Percentiles rank a stretch among this genome's conserved stretches.
These are phyloP conservation scores for Elymnias hypermnestra DNA, from an alignment of 1,140 invertebrate genomes.

Conservation along the genomic window DNA sequence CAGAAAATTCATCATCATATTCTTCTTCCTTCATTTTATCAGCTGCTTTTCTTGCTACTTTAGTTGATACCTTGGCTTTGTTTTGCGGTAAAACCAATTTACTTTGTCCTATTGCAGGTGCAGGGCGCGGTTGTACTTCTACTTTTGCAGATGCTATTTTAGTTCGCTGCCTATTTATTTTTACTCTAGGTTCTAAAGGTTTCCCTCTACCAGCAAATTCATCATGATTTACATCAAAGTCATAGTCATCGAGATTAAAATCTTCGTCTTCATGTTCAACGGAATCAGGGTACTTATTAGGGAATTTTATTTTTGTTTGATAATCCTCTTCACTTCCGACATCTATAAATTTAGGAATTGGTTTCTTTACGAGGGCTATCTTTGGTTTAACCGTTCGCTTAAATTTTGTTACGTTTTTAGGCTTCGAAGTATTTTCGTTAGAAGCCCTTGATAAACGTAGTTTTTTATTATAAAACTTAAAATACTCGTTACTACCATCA, in stretches of 20 bases:
- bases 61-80: conserved; percentile 8
- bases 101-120: conserved; percentile 1
- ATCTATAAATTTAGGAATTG: conserved; percentile 50
- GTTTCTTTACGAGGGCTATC: conserved; percentile 41
- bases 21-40: conserved; percentile 33
- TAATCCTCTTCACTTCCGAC: conserved; percentile 47
- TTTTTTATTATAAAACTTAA: conserved; percentile 16
- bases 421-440: conserved; percentile 4
- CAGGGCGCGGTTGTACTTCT: conserved; percentile 5
- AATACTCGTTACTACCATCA: conserved; percentile 4
- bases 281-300: conserved; percentile 30
- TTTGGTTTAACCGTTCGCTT: conserved; percentile 15
- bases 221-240: conserved; percentile 61
- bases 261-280: conserved; percentile 62
- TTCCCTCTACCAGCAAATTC: conserved; percentile 53
- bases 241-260: conserved; percentile 59
- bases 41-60: conserved; percentile 20
- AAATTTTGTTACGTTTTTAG: conserved; percentile 11
- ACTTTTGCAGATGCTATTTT: background rate
- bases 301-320: conserved; percentile 26
- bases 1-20: conserved; percentile 36
- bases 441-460: conserved; percentile 15
- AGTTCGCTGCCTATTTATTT: conserved; percentile 17
- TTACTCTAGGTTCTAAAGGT: conserved; percentile 39
- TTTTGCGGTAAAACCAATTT: conserved; percentile 1